These are phyloP conservation scores for Tupaia chinensis DNA, from an alignment of 2,113 vertebrate genomes.

Conservation along the genomic window DNA sequence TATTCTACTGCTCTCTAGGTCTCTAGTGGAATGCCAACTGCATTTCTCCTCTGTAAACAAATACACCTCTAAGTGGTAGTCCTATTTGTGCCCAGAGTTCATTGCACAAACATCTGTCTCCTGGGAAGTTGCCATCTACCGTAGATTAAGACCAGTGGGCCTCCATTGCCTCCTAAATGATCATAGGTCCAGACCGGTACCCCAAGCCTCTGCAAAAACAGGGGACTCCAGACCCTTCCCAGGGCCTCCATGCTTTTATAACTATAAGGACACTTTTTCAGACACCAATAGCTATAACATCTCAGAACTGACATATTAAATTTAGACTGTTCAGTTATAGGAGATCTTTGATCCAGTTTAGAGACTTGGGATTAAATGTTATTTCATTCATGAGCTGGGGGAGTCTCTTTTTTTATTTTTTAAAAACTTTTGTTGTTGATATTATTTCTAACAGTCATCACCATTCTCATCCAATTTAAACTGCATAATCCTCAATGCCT, in stretches of 20 bases:
- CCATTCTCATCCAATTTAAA: conserved; percentile 58
- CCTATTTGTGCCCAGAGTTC: conserved; percentile 66
- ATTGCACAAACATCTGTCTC: conserved; percentile 36
- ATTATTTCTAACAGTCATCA: conserved; percentile 35
- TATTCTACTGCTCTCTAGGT: conserved; percentile 68
- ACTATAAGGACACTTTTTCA: neutral
- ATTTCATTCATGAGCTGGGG: neutral
- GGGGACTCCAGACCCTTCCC: neutral
- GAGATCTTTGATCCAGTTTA: neutral
- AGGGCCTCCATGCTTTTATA: neutral
- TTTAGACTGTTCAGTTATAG: neutral
- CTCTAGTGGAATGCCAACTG: conserved; percentile 54
- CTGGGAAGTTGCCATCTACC: neutral
- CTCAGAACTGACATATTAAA: neutral
- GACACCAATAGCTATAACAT: neutral
- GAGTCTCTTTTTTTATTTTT: conserved; percentile 1
- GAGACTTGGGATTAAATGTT: neutral
- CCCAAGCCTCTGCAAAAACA: neutral
- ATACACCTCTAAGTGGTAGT: conserved; percentile 56
- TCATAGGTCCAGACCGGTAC: neutral
- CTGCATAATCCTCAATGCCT: conserved; percentile 56
- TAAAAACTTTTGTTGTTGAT: neutral
- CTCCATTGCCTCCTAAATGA: neutral
- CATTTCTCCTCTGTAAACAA: conserved; percentile 74
- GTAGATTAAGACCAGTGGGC: neutral